Conservation (phyloP, 2,888 invertebrate genomes). For the Dorcus hopei region DNA sequence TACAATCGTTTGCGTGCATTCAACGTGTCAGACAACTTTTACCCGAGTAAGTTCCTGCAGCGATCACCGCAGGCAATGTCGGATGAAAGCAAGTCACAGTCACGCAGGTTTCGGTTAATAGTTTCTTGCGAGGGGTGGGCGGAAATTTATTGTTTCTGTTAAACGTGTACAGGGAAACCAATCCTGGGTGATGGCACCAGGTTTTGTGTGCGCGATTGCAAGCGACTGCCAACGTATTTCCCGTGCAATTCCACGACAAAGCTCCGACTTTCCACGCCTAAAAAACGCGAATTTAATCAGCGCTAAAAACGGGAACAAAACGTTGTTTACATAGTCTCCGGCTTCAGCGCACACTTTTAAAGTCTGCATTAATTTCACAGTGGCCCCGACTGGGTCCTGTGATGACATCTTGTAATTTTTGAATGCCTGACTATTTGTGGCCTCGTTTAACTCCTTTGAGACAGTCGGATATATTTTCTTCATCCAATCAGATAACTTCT, state of each 20-base stretch:
- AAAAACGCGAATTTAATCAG: conserved; percentile 11
- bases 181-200: conserved; percentile 48
- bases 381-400: background rate
- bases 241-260: conserved; percentile 46
- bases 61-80: conserved; percentile 50
- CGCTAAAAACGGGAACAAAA: background rate
- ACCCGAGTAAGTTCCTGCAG: conserved; percentile 49
- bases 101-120: conserved; percentile 47
- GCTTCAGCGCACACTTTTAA: conserved; percentile 26
- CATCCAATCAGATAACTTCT: conserved; percentile 51
- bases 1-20: background rate
- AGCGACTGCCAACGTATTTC: conserved; percentile 44
- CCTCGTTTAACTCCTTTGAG: conserved; percentile 49
- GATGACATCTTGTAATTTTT: conserved; percentile 29
- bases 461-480: conserved; percentile 50
- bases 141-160: conserved; percentile 39
- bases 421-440: conserved; percentile 39
- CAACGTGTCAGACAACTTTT: background rate
- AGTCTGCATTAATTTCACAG: conserved; percentile 37
- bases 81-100: conserved; percentile 52
- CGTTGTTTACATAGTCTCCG: conserved; percentile 17
- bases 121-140: conserved; percentile 36
- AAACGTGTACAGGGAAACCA: conserved; percentile 40
- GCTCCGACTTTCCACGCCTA: conserved; percentile 31
- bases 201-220: conserved; percentile 42